These are phyloP conservation scores for Apteryx owenii DNA, from an alignment of 2,113 vertebrate species.

Conservation along the genomic window DNA sequence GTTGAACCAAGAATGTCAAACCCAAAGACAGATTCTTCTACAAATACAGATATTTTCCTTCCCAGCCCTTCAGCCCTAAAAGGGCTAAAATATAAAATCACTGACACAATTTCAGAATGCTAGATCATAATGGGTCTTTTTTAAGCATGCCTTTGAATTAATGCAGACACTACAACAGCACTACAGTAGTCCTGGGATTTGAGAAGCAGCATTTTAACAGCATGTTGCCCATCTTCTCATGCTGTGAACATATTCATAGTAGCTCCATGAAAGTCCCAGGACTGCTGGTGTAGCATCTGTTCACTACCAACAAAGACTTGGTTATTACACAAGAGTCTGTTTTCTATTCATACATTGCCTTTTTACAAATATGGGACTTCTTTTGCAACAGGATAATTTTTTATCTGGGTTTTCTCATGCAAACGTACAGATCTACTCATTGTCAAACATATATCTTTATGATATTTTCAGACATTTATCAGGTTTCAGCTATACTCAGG, in stretches of 20 bases:
- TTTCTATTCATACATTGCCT: background rate
- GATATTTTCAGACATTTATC: background rate
- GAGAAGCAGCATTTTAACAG: constrained; percentile 42
- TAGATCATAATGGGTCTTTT: background rate
- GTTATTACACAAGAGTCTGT: constrained; percentile 21
- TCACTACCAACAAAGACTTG: constrained; percentile 54
- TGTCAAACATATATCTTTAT: background rate
- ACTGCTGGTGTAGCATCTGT: constrained; percentile 77
- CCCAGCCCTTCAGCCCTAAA: background rate
- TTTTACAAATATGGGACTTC: constrained; percentile 10
- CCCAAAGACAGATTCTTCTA: background rate
- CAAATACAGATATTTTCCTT: background rate
- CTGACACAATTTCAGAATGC: background rate
- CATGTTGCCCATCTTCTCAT: constrained; percentile 24
- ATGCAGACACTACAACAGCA: background rate
- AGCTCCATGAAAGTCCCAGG: constrained; percentile 62
- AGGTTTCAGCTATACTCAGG: background rate
- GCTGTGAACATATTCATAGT: constrained; percentile 72
- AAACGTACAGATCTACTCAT: background rate
- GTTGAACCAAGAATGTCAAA: background rate
- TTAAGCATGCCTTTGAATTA: background rate
- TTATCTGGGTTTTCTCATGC: background rate
- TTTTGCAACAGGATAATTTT: background rate
- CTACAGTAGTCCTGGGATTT: constrained; percentile 6
- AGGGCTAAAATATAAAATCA: background rate